Percentiles rank a stretch among this genome's conserved stretches.
phyloP scores from a whole-genome alignment of 2,888 invertebrate species.

The Dromius quadrimaculatus region DNA sequence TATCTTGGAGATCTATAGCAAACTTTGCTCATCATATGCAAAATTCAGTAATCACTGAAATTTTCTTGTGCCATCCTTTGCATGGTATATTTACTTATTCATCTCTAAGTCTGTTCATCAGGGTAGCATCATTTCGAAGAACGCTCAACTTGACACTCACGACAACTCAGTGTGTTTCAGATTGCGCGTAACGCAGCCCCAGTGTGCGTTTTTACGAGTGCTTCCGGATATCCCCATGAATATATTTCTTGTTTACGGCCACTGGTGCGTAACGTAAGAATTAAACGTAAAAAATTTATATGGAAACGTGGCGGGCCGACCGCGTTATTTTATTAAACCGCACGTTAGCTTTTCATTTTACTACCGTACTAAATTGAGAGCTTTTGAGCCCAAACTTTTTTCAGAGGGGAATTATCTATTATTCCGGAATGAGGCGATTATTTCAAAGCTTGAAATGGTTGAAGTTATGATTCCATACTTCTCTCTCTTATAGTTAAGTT shows the following conservation, averaged over 20 bases:
- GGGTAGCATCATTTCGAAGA: background rate
- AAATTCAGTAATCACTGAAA: constrained; percentile 29
- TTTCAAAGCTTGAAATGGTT: no score
- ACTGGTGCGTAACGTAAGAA: constrained; percentile 25
- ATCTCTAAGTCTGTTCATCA: constrained; percentile 11
- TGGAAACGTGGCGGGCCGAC: constrained; percentile 10
- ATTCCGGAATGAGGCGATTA: no score
- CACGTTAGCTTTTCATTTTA: constrained; percentile 37
- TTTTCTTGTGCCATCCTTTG: constrained; percentile 16
- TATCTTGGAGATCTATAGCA: no score
- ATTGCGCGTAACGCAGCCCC: background rate
- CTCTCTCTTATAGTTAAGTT: no score
- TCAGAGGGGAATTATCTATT: no score
- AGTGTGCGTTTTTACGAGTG: constrained; percentile 38
- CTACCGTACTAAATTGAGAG: constrained; percentile 19
- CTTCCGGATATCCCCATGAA: constrained; percentile 45
- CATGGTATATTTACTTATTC: constrained; percentile 26
- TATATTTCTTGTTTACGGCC: constrained; percentile 47
- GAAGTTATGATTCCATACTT: no score
- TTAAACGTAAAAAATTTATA: constrained; percentile 49
- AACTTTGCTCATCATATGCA: constrained; percentile 26
- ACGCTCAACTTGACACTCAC: background rate
- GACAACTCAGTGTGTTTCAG: no score
- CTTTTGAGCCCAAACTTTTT: constrained; percentile 4
- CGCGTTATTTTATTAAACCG: constrained; percentile 38